Percentiles rank a stretch among this genome's conserved stretches.
Evolutionary conservation across 1,140 invertebrate species (phyloP).

Genomic region (Radopholus similis): DNA sequence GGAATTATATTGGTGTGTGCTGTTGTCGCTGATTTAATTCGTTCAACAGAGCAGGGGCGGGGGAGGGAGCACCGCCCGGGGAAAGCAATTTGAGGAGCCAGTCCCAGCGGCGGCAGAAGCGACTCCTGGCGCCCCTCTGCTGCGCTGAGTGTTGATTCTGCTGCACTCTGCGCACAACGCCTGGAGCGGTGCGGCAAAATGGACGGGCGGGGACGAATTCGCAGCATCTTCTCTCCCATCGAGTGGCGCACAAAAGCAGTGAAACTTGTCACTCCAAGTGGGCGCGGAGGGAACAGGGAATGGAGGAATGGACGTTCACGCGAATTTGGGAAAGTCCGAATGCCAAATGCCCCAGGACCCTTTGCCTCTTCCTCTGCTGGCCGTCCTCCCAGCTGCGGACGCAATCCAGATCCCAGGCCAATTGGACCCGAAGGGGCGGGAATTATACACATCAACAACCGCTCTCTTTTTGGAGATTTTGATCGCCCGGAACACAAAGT

Average conservation of each 20-base stretch:
- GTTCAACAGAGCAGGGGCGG: too few species aligned
- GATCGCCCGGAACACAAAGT: too few species aligned
- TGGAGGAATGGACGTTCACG: neutral
- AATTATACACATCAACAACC: neutral
- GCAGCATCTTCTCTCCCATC: neutral
- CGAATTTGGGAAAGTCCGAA: too few species aligned
- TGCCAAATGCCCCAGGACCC: too few species aligned
- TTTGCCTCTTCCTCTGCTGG: neutral
- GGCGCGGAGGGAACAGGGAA: neutral
- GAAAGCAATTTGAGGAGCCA: constrained; percentile 7
- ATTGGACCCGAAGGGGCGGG: neutral
- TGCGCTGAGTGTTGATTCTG: too few species aligned
- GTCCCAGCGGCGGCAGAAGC: too few species aligned
- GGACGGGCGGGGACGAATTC: neutral
- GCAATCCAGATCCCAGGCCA: too few species aligned
- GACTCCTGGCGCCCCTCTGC: too few species aligned
- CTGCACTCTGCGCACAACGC: too few species aligned
- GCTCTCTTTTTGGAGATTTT: neutral
- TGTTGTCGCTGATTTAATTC: constrained; percentile 9
- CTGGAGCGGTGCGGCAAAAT: too few species aligned
- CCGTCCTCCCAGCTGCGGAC: neutral
- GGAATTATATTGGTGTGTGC: too few species aligned
- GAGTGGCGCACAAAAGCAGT: neutral
- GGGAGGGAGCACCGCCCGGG: too few species aligned
- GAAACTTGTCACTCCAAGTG: neutral